Conservation (phyloP, 1,140 invertebrate species). For the Triops longicaudatus region DNA sequence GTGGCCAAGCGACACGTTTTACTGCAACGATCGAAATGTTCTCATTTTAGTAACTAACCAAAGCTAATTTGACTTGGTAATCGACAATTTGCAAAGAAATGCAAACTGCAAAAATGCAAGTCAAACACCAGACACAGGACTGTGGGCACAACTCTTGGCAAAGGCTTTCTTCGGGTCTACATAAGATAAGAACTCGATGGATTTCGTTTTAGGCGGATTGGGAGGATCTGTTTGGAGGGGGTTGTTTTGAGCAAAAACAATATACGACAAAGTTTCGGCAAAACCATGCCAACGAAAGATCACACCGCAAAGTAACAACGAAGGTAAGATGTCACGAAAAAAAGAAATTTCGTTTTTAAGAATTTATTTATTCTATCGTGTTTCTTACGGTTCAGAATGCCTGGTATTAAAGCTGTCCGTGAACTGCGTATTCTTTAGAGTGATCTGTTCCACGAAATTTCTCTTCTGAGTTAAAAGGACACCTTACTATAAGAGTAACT, state of each 20-base stretch:
- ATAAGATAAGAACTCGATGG: background rate
- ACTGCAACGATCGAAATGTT: background rate
- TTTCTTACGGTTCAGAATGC: background rate
- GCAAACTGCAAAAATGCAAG: background rate
- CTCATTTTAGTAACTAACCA: background rate
- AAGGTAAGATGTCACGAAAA: background rate
- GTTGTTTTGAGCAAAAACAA: background rate
- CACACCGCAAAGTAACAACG: background rate
- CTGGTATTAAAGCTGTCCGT: too few relatives aligned
- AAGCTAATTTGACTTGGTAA: background rate
- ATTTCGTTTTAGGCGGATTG: background rate
- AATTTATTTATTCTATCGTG: too few relatives aligned
- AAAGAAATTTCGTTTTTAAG: background rate
- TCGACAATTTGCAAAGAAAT: background rate
- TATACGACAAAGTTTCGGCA: background rate
- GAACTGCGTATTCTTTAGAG: too few relatives aligned
- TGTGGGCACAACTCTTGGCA: background rate
- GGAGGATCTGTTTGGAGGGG: background rate
- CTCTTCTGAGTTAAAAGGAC: too few relatives aligned
- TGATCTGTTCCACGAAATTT: too few relatives aligned
- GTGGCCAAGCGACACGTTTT: background rate
- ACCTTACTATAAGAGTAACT: background rate
- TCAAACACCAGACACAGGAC: background rate
- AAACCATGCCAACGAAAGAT: background rate
- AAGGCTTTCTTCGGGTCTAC: background rate